Percentiles rank a stretch among this genome's conserved stretches.
These are phyloP conservation scores for Drosophila nr. fundita DNA, from an alignment of 2,888 invertebrate genomes.

Conservation along the genomic window DNA sequence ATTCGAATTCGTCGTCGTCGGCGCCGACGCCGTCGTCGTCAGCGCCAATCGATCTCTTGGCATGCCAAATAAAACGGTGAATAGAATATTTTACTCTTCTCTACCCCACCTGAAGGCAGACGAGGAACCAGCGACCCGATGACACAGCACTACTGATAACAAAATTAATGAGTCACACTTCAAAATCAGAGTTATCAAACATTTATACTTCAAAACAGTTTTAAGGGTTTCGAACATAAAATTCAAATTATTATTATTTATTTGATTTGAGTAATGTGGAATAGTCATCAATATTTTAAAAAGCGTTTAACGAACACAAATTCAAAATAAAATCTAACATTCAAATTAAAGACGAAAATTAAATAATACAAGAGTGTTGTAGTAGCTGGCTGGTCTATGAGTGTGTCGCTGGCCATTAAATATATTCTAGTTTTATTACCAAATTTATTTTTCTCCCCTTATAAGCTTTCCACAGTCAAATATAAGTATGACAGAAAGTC, in stretches of 20 bases:
- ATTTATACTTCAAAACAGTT: not conserved
- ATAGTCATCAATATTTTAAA: not conserved
- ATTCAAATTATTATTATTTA: not conserved
- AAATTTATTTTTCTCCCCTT: too few relatives aligned
- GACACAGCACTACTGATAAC: slow-evolving; percentile 2
- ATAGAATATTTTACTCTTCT: not conserved
- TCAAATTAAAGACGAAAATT: not conserved
- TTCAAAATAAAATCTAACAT: not conserved
- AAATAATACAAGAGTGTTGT: not conserved
- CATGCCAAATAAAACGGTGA: slow-evolving; percentile 25
- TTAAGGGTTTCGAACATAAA: not conserved
- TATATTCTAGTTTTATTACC: not conserved
- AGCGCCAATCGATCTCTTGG: slow-evolving; percentile 57
- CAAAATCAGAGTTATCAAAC: not conserved
- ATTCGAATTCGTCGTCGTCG: slow-evolving; percentile 30
- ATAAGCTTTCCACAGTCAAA: not conserved
- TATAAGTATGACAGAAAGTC: not conserved
- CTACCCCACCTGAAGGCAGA: slow-evolving; percentile 27
- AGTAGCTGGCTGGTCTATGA: not conserved
- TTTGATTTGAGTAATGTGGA: not conserved
- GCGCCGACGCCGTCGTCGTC: slow-evolving; percentile 15
- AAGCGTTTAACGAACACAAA: not conserved
- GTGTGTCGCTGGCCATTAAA: not conserved
- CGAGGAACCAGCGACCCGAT: slow-evolving; percentile 21
- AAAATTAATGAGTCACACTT: not conserved